Percentiles rank a stretch among this genome's conserved stretches.
Conservation (phyloP, 2,113 vertebrate species). For the Martes martes region DNA sequence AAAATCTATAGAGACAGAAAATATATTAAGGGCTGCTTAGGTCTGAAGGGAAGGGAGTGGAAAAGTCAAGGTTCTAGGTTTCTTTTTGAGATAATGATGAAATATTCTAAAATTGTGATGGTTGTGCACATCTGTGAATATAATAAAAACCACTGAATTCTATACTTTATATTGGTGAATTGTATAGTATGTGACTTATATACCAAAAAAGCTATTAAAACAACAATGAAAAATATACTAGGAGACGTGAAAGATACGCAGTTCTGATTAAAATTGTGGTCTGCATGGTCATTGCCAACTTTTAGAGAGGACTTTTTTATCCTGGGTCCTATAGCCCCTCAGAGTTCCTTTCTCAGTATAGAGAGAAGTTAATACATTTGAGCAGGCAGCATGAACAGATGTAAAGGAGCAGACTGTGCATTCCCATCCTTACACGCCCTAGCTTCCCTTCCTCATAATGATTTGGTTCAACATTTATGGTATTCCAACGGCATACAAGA, state of each 20-base stretch:
- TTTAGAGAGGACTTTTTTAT: slow-evolving; percentile 17
- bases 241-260: not conserved
- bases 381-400: not conserved
- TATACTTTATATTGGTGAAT: not conserved
- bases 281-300: not conserved
- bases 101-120: not conserved
- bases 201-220: not conserved
- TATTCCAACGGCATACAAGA: not conserved
- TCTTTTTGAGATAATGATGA: not conserved
- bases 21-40: not conserved
- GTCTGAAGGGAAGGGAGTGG: not conserved
- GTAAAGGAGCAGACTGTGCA: not conserved
- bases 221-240: not conserved
- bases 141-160: slow-evolving; percentile 4
- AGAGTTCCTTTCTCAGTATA: not conserved
- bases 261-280: not conserved
- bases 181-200: not conserved
- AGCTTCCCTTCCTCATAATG: not conserved
- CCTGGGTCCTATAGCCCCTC: not conserved
- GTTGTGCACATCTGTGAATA: not conserved
- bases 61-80: not conserved
- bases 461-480: not conserved
- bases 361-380: not conserved
- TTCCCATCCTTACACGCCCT: not conserved
- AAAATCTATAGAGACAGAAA: not conserved